phyloP scores from a whole-genome alignment of 2,797 vertebrate genomes.

The Borostomias antarcticus region DNA sequence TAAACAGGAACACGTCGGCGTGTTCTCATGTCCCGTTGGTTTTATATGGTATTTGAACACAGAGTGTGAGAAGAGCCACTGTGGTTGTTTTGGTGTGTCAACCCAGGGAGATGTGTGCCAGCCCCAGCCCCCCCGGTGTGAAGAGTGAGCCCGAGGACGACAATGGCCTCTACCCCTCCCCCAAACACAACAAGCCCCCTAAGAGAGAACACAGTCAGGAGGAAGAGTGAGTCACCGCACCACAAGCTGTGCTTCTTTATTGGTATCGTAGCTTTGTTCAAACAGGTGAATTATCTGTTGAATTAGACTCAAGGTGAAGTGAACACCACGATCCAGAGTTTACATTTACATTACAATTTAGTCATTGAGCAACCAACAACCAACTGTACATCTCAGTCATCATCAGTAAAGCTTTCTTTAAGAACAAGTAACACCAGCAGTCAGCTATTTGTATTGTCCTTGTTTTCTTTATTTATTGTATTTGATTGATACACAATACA shows the following conservation, averaged over 20 bases:
- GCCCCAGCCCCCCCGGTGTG: conserved; percentile 79
- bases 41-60: neutral
- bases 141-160: conserved; percentile 88
- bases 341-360: too few relatives aligned
- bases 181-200: conserved; percentile 83
- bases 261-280: neutral
- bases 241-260: neutral
- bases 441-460: too few relatives aligned
- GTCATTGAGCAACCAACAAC: too few relatives aligned
- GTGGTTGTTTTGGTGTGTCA: neutral
- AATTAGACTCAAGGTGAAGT: neutral
- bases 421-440: too few relatives aligned
- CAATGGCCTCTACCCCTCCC: conserved; percentile 81
- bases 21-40: too few relatives aligned
- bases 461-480: too few relatives aligned
- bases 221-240: conserved; percentile 82
- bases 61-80: too few relatives aligned
- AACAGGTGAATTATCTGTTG: neutral
- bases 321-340: too few relatives aligned
- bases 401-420: too few relatives aligned
- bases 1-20: conserved; percentile 66
- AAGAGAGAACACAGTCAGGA: conserved; percentile 83
- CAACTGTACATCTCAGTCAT: too few relatives aligned
- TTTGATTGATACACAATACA: too few relatives aligned
- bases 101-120: conserved; percentile 48